These are phyloP conservation scores for Hesperia comma DNA, from an alignment of 2,888 invertebrate genomes.

Conservation along the genomic window DNA sequence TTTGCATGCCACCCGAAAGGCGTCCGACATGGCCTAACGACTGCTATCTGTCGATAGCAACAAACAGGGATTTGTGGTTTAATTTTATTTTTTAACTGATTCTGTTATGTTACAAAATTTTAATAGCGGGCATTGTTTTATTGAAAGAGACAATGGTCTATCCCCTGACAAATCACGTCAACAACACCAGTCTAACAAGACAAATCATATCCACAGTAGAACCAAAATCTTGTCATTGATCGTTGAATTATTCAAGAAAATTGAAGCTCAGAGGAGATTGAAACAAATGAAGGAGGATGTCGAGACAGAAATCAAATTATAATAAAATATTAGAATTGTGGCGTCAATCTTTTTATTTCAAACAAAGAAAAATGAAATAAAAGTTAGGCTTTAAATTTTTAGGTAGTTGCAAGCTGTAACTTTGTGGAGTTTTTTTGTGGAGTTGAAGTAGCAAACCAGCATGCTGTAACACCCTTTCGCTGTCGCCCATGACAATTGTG, in stretches of 20 bases:
- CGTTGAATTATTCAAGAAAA: conserved; percentile 79
- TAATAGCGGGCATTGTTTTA: neutral
- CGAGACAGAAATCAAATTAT: conserved; percentile 68
- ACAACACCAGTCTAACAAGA: conserved; percentile 43
- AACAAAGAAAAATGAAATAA: conserved; percentile 3
- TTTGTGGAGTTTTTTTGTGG: no score
- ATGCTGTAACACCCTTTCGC: no score
- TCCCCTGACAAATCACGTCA: conserved; percentile 27
- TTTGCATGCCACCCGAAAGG: no score
- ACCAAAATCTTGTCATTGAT: conserved; percentile 55
- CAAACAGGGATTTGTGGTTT: no score
- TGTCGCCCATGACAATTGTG: no score
- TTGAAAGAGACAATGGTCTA: conserved; percentile 12
- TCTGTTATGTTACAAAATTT: no score
- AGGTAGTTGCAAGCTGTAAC: no score
- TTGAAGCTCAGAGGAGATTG: conserved; percentile 64
- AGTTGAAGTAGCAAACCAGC: no score
- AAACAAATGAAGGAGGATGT: conserved; percentile 66
- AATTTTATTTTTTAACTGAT: no score
- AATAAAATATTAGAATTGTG: conserved; percentile 68
- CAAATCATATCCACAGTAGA: conserved; percentile 54
- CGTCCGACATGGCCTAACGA: no score
- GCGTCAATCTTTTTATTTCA: conserved; percentile 40
- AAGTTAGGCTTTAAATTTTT: neutral
- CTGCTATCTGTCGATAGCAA: no score